These are phyloP conservation scores for Lordiphosa stackelbergi DNA, from an alignment of 1,140 invertebrate genomes.

Conservation along the genomic window DNA sequence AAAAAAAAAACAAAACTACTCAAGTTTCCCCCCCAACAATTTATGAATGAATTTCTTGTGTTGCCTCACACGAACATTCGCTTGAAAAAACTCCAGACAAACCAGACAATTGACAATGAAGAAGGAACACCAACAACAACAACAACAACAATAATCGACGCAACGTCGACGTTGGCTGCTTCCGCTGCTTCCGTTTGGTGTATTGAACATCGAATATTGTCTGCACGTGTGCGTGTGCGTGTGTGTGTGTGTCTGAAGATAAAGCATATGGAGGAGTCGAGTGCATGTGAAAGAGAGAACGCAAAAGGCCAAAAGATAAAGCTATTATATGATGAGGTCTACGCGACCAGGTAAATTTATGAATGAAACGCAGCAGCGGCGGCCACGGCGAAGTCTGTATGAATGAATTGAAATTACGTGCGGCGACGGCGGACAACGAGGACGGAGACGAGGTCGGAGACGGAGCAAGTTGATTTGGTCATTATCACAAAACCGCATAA, in stretches of 20 bases:
- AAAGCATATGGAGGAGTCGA: constrained; percentile 1
- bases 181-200: constrained; percentile 75
- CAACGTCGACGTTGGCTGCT: constrained; percentile 50
- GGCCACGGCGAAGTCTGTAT: constrained; percentile 40
- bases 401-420: constrained; percentile 76
- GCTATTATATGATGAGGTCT: constrained; percentile 73
- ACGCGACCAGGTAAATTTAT: constrained; percentile 73
- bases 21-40: constrained; percentile 59
- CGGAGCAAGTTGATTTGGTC: constrained; percentile 47
- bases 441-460: constrained; percentile 38
- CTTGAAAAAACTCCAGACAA: constrained; percentile 49
- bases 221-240: constrained; percentile 20
- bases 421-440: constrained; percentile 23
- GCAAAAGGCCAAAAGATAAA: constrained; percentile 52
- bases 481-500: constrained; percentile 76
- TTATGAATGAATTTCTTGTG: constrained; percentile 76
- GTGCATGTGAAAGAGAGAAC: constrained; percentile 7
- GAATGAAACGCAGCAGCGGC: constrained; percentile 50
- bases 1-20: constrained; percentile 62
- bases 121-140: constrained; percentile 20
- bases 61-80: constrained; percentile 71
- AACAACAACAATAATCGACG: constrained; percentile 23
- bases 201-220: constrained; percentile 33
- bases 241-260: constrained; percentile 10
- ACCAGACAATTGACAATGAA: constrained; percentile 28